Base-by-base conservation (phyloP, 2,888 invertebrate species). In the Gastrophysa polygoni region DNA sequence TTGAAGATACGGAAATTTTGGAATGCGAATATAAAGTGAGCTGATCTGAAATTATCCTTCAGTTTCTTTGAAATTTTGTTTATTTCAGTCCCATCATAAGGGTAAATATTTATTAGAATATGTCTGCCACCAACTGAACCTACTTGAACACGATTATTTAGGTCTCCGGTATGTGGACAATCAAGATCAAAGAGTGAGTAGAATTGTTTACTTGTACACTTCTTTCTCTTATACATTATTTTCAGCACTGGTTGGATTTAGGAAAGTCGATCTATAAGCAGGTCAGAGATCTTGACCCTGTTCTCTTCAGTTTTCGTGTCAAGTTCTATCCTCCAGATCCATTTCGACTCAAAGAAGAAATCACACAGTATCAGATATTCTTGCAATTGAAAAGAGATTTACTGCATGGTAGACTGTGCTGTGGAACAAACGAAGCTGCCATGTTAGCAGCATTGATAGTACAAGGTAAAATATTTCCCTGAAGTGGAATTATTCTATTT, bases 251-350 rank as follows among this genome's bases (percentile, higher is more conserved):
- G 96, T 83, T 96, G 77, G 96, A 96, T 83, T 85, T 94, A 81
- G 92, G 92, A 63, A 95, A 95, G 84, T 89, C 93, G 71, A 91
- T 95, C 80, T 83, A 91, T 72, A 96, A 95, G 81, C 95, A 96
- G 88, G 91, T 95, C 32, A 95, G 93, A 91, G 96, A 96, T 83
- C 88, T 96, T 76, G 91, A 93, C 74, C 94, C 95, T 64, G 91
- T 95, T 77, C 83, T 96, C 64, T 93, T 98, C 80, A 96, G 96
- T 83, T 95, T 98, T 82, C 92, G 98, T 67, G 95, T 98, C 68
- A 98, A 98, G 85, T 98, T 96, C 83, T 98, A 98, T 82, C 98
- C 98, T 14, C 93, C 94, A 60, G 96, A 98, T 83, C 97, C 98
- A 14, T 87, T 93, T 80, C 87, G 93, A 57, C 84, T 98, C 69